Base-by-base conservation (phyloP, 2,113 vertebrate genomes). In the Gallinago undulata region DNA sequence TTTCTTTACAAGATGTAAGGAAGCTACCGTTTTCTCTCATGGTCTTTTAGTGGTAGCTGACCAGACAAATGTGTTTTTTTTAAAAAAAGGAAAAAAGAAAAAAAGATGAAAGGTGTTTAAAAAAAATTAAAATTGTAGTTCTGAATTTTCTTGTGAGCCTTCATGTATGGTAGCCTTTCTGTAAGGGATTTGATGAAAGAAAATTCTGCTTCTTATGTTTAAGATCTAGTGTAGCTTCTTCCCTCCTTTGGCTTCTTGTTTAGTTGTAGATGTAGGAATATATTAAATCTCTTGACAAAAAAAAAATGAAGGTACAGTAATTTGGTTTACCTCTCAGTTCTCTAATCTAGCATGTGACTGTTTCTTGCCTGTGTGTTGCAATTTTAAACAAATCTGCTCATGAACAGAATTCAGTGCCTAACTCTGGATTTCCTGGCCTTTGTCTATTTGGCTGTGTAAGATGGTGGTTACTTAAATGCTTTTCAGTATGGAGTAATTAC, bases 401-500 rank as follows among this genome's bases (percentile, higher is more conserved):
- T 48, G 57, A 89, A 64, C 28, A 81, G 47, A 85, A 72, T 88
- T 86, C 23, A 56, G 2, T 13, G 25, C 68, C 3, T 5, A 72
- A 64, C 66, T 81, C 47, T 90, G 68, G 35, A 50, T 92, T 89
- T 90, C 68, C 79, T 78, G 56, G 43, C 50, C 89, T 75, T 92
- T 89, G 39, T 87, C 86, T 89, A 2, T 72, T 68, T 72, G 55
- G 56, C 41, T 68, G 13, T 11, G 17, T 48, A 94, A 84, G 86
- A 57, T 62, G 45, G 28, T 84, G 56, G 70, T 27, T 70, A 86
- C 90, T 82, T 70, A 31, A 83, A 37, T 74, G 84, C 62, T 90
- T 93, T 96, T 94, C 82, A 39, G 83, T 59, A 39, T 23, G 4
- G 89, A 94, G 43, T 84, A 90, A 62, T 48, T 95, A 89, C 88